Base-by-base conservation (phyloP, 2,888 invertebrate species). In the Acronicta psi region DNA sequence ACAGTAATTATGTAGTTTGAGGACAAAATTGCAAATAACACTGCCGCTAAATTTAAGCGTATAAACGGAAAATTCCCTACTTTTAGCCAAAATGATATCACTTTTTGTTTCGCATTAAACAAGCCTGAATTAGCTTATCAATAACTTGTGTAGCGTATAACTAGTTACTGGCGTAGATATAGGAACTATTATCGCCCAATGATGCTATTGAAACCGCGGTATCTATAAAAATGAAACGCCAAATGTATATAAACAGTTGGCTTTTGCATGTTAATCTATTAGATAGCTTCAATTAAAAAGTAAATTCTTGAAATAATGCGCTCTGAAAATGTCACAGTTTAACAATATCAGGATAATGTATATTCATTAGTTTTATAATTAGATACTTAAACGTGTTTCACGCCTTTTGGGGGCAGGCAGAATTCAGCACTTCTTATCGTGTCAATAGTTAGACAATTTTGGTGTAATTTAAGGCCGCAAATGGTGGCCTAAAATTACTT, bases 61-160 rank as follows among this genome's bases (percentile, higher is more conserved):
- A 20, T 5, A 20, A 20, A 20, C 5, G 7, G 23, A 29, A 29
- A 29, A 3, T 11, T 29, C 29, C 11, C 5, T 41, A 40, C 18
- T 13, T 41, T 13, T 23, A 14, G 7, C 6, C 34, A 20, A 37
- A 34, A 17, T 9, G 0, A 0, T 0, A 10, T 23, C 34, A 14
- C 3, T 31, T 38, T 43, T 54, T 55, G 23, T 8, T n/a, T 13
- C 16, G 40, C 34, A 16, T 34, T 29, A 9, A 58, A 53, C 37
- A 17, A 40, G 40, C 46, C 41, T 62, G 25, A 8, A 44, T 51
- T 69, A 55, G n/a, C 50, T 66, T 69, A 69, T 44, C 51, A 47
- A 50, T 49, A 25, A 13, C 47, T 44, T n/a, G 34, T 34, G 5
- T 34, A n/a, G 7, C 2, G 36, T 45, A 13, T 38, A 14, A 51